Evolutionary conservation across 2,797 vertebrate genomes (phyloP), one percentile per base, ranked within the genome.

Genomic region (Cuniculus paca): DNA sequence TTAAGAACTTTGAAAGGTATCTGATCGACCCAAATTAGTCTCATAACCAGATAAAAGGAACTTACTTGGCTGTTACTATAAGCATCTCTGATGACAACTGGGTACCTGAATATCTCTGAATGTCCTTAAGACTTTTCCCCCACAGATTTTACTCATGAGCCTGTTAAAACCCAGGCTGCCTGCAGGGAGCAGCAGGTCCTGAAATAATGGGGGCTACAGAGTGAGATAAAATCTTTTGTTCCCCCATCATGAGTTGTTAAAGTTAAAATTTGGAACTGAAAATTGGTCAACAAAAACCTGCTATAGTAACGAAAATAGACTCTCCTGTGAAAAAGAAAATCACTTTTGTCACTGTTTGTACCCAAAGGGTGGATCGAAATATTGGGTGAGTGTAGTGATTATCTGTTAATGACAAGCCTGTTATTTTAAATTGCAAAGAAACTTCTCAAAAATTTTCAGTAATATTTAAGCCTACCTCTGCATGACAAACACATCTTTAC

Each of bases 271-370:
- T 52, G 50, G 42, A 96, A 79, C 70, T 95, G 87, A 96, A 92
- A 65, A 81, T 58, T 31, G 70, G 75, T 45, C 77, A 96, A 81
- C 54, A 72, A 90, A 93, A 94, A 63, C 39, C n/a, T 96, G 82
- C 24, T 84, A 72, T 3, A 78, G 48, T 75, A 96, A 87, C 65
- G 17, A 77, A 90, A 79, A 94, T 17, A 95, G 65, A 78, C 31
- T 95, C 3, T 54, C 26, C 75, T 34, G 34, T 34, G 39, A 52
- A 88, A 75, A 90, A 72, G 7, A 97, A 94, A 81, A 48, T 87
- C 63, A 4, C 8, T 93, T 88, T 95, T 90, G 80, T 97, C 24
- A 48, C 63, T 96, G 36, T 92, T 95, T 92, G 16, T 88, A 68
- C 75, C 89, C 50, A 24, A 54, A 95, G 61, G 28, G 2, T 17